Percentiles rank a stretch among this genome's conserved stretches.
phyloP scores from a whole-genome alignment of 37 sponge, comb jelly and placozoan species.

The Theonella swinhoei region DNA sequence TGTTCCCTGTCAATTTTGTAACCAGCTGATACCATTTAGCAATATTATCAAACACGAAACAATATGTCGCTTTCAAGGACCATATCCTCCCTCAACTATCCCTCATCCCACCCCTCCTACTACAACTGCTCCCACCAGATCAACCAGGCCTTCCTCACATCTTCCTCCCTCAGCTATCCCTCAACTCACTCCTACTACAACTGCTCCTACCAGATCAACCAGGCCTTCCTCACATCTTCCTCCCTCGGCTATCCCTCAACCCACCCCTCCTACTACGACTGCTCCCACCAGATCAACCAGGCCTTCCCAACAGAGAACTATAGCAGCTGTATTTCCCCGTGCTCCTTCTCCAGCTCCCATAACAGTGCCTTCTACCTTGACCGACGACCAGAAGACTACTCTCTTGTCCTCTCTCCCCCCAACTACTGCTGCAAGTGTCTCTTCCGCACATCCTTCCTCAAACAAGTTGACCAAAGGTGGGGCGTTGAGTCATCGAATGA shows the following conservation, averaged over 20 bases:
- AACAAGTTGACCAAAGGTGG: neutral
- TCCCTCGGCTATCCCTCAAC: neutral
- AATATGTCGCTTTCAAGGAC: neutral
- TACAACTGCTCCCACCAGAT: neutral
- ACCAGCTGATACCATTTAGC: constrained; percentile 16
- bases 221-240: neutral
- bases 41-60: constrained; percentile 36
- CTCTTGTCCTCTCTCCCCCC: neutral
- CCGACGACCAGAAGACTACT: neutral
- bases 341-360: no score
- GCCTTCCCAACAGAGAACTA: neutral
- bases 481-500: neutral
- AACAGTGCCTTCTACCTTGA: neutral
- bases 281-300: neutral
- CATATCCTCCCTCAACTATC: no score
- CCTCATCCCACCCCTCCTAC: neutral
- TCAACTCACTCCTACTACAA: neutral
- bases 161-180: neutral
- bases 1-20: constrained; percentile 67
- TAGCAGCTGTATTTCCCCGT: no score
- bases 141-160: neutral
- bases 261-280: neutral
- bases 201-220: neutral
- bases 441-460: neutral
- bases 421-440: neutral